phyloP scores from a whole-genome alignment of 1,140 invertebrate species.

The Leguminivora glycinivorella region DNA sequence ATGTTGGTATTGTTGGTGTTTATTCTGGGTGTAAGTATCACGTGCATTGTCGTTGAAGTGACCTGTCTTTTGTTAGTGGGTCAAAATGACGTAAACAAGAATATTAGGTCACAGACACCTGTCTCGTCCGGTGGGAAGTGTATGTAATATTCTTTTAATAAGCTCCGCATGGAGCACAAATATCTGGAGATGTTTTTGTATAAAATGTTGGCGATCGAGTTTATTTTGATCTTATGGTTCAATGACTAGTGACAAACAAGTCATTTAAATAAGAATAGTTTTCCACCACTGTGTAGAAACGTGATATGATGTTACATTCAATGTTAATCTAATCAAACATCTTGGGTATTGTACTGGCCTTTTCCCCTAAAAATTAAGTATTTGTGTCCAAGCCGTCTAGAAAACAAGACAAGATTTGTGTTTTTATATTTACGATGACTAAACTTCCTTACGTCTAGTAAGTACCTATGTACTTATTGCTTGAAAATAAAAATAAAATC shows the following conservation, averaged over 20 bases:
- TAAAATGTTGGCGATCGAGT: conserved; percentile 4
- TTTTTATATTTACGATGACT: too few species aligned
- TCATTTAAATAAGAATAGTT: too few species aligned
- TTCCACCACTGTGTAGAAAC: too few species aligned
- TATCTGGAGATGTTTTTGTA: neutral
- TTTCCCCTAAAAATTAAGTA: too few species aligned
- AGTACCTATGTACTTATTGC: too few species aligned
- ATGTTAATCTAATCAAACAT: too few species aligned
- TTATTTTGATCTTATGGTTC: neutral
- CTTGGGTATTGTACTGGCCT: too few species aligned
- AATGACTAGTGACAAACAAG: neutral
- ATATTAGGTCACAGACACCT: conserved; percentile 24
- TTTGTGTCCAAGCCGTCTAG: too few species aligned
- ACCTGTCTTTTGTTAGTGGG: conserved; percentile 7
- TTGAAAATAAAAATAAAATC: too few species aligned
- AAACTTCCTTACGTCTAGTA: too few species aligned
- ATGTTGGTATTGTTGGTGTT: neutral
- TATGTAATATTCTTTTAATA: neutral
- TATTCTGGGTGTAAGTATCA: neutral
- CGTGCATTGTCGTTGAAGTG: neutral
- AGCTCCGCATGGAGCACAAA: neutral
- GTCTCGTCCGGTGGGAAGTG: neutral
- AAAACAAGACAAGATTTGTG: too few species aligned
- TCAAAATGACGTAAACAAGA: conserved; percentile 24
- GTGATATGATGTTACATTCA: too few species aligned